Evolutionary conservation across 2,888 invertebrate species (phyloP), one percentile per base, ranked within the genome.

Genomic region (Amphimallon solstitiale): DNA sequence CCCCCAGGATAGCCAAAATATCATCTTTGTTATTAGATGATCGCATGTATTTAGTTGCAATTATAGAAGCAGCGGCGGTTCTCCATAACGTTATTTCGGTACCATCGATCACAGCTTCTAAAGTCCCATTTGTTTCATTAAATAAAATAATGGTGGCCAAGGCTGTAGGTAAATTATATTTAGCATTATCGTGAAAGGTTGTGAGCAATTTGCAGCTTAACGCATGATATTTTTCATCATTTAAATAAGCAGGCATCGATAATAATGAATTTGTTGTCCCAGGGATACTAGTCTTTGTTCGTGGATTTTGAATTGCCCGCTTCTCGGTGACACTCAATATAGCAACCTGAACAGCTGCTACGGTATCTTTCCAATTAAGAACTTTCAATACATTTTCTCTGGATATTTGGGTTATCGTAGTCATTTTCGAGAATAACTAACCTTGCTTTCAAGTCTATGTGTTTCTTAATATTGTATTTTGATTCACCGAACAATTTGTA

Each of bases 81-180:
- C 87, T 81, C 85, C 86, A 85, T 0, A 83, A 84, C 4, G 87
- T 88, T 15, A 88, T 85, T 64, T 84, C 83, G 0, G 84, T 85
- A 14, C 81, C 87, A 59, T 83, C 85, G 72, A 87, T 78, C 76
- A 86, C 80, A 64, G 82, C 81, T 71, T 81, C 76, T 46, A 85
- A 68, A 69, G 78, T 73, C 1, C 86, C 86, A 0, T 83, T 85
- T 9, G 73, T 45, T 2, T 74, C 71, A 68, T 83, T 79, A 69
- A 85, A 83, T 0, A 86, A 74, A 15, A 84, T 63, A 46, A 86
- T 84, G 65, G 84, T 83, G 0, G 83, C 86, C 48, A 80, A 67
- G 45, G 86, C 80, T 35, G 84, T 46, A 1, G 81, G 78, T 1
- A 79, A 76, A 29, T 70, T 23, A 69, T 68, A 72, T n/a, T 72